Conservation (phyloP, 2,113 vertebrate species). For the Oncorhynchus gorbuscha region DNA sequence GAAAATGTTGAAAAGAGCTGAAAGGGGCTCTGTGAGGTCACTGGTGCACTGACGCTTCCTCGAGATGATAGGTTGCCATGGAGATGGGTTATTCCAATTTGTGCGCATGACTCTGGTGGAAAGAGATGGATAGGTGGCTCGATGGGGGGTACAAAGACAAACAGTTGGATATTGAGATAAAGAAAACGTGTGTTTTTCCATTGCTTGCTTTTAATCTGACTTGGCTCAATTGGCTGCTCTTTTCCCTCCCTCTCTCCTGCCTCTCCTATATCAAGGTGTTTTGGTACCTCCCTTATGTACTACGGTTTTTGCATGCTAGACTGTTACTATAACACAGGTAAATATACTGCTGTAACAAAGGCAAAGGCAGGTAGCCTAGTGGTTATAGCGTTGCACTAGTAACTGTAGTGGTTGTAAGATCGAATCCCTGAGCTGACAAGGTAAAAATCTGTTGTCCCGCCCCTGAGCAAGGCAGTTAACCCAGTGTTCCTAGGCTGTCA, state of each 20-base stretch:
- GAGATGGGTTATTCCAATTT: slow-evolving; percentile 41
- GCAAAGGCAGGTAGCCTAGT: no score
- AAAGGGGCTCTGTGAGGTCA: slow-evolving; percentile 57
- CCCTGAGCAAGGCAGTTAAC: no score
- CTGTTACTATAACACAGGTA: no score
- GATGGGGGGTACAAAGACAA: neutral
- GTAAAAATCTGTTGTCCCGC: no score
- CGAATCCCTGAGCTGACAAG: no score
- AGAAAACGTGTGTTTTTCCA: neutral
- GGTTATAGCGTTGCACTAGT: no score
- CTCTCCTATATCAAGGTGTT: neutral
- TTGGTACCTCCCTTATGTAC: no score
- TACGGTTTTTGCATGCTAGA: neutral
- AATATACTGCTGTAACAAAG: no score
- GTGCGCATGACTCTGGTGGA: slow-evolving; percentile 1
- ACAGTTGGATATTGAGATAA: neutral
- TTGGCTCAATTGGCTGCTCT: neutral
- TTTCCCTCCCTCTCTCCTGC: neutral
- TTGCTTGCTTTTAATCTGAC: neutral
- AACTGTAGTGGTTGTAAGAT: no score
- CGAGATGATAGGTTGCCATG: slow-evolving; percentile 56
- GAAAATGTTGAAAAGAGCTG: slow-evolving; percentile 56
- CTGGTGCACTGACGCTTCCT: slow-evolving; percentile 40
- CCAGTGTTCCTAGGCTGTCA: no score
- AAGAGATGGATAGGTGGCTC: neutral